These are phyloP conservation scores for Drosophila trapezifrons DNA, from an alignment of 1,140 invertebrate species.

Conservation along the genomic window DNA sequence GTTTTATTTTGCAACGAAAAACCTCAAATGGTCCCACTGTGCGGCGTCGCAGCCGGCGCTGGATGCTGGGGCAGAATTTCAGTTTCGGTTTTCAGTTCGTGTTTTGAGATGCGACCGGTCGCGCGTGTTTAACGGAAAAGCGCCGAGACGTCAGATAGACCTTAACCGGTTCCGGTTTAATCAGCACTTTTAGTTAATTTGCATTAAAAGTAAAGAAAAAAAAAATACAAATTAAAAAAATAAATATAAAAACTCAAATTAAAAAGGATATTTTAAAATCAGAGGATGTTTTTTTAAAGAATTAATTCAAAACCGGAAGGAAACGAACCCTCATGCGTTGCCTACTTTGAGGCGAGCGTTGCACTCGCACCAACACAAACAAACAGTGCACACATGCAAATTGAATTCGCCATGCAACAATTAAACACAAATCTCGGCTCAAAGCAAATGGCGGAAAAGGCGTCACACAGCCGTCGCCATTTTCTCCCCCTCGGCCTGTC, in stretches of 20 bases:
- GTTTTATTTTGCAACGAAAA: no score
- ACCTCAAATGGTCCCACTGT: no score
- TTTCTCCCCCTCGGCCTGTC: constrained; percentile 36
- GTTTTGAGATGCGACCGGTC: constrained; percentile 81
- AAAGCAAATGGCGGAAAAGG: constrained; percentile 65
- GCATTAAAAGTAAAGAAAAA: constrained; percentile 11
- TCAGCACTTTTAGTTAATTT: constrained; percentile 28
- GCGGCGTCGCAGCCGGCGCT: constrained; percentile 20
- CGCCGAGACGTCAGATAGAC: constrained; percentile 24
- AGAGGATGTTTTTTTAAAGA: neutral
- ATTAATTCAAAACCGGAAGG: neutral
- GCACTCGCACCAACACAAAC: constrained; percentile 28
- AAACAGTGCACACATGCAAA: constrained; percentile 51
- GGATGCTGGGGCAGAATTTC: constrained; percentile 53
- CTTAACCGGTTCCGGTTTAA: constrained; percentile 53
- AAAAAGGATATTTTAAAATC: neutral
- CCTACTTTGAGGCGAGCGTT: constrained; percentile 57
- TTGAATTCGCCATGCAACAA: constrained; percentile 78
- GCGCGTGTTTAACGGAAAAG: constrained; percentile 73
- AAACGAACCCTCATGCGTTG: constrained; percentile 11
- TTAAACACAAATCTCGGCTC: constrained; percentile 82
- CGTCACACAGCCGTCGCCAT: constrained; percentile 65
- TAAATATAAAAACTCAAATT: neutral
- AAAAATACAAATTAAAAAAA: neutral
- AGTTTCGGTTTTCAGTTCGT: constrained; percentile 79